phyloP scores from a whole-genome alignment of 1,140 invertebrate species.

The Pentalonia nigronervosa region DNA sequence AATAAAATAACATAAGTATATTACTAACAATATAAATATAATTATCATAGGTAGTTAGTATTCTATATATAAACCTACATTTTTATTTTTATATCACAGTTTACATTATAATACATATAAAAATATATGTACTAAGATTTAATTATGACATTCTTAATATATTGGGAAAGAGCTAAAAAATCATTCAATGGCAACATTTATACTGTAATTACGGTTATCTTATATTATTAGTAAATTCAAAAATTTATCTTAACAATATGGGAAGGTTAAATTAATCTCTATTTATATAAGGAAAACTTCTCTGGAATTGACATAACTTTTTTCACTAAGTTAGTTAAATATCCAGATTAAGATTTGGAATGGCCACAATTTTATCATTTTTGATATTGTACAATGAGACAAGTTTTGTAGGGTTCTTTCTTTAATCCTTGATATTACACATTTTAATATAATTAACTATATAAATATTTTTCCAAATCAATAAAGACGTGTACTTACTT shows the following conservation, averaged over 20 bases:
- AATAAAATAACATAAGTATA: not conserved
- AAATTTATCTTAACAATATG: not conserved
- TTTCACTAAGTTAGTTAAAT: not conserved
- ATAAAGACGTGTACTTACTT: conserved; percentile 71
- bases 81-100: not conserved
- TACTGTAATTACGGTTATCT: not conserved
- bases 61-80: not conserved
- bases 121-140: not conserved
- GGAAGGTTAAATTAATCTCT: not conserved
- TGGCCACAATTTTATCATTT: not conserved
- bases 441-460: not conserved
- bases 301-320: not conserved
- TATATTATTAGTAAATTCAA: not conserved
- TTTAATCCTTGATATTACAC: not conserved
- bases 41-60: not conserved
- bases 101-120: not conserved
- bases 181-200: not conserved
- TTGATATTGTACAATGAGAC: not conserved
- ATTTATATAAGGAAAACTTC: not conserved
- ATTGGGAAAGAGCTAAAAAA: not conserved
- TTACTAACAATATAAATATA: not conserved
- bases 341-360: not conserved
- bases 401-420: not conserved
- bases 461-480: not conserved
- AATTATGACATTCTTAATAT: not conserved